Evolutionary conservation across 2,113 vertebrate genomes (phyloP), one percentile per base, ranked within the genome.

Genomic region (Sisor rabdophorus): DNA sequence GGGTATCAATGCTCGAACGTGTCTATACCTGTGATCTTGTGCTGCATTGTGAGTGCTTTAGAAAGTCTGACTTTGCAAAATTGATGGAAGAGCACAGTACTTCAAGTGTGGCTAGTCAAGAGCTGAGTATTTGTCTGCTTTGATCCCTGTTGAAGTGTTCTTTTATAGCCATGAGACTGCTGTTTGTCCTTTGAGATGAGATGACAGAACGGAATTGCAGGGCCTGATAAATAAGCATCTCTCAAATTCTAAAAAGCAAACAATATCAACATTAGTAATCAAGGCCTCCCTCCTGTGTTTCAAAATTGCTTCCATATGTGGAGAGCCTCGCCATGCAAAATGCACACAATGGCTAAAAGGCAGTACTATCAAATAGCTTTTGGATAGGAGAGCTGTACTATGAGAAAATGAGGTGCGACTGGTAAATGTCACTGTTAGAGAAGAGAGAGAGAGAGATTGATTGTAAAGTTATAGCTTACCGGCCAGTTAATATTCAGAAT

Each of bases 71-170:
- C 48, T 80, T 71, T 74, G 71, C 48, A 71, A 65, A 69, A 72
- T 20, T 71, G 32, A 36, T 47, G 61, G 71, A 73, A 69, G 32
- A 61, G 75, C 73, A 73, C 36, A 12, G 0, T 56, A 68, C 77
- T 65, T 78, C 64, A 78, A 78, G 69, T 64, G 68, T 52, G 76
- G 52, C 59, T 73, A 65, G 54, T 63, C 47, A 72, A 76, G 64
- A 61, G 54, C 47, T 19, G 64, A 79, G 64, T 54, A 68, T 78
- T 67, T 67, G 77, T 40, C 70, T 48, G 28, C 77, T 82, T 82
- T 79, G 81, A 76, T 82, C 55, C 48, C 30, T 36, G 69, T 17
- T 75, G 58, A 68, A 58, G 22, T 67, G 77, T 50, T 52, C 24
- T 40, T 79, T 70, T 67, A 74, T 32, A 75, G 24, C 61, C 47